Evolutionary conservation across 2,113 vertebrate species (phyloP).

Genomic region (Lagenorhynchus albirostris): DNA sequence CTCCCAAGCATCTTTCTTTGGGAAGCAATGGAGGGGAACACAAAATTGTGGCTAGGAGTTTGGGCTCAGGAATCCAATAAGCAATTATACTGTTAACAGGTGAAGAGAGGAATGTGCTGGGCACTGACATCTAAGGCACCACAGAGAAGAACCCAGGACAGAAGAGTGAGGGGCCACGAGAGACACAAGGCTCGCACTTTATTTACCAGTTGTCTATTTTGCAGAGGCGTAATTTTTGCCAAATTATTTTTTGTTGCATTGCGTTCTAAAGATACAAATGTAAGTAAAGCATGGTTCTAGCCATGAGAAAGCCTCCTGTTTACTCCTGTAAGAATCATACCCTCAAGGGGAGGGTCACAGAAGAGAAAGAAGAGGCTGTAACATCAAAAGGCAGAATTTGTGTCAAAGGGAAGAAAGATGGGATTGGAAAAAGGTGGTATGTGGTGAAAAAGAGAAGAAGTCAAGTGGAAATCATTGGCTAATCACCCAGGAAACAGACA

Average conservation of each 20-base stretch:
- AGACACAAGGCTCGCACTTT: accelerated
- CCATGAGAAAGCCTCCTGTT: neutral
- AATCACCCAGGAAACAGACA: neutral
- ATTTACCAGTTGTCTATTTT: too few species aligned
- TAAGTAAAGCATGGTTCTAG: too few species aligned
- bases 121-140: neutral
- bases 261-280: neutral
- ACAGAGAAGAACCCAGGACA: neutral
- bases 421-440: neutral
- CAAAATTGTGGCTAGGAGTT: neutral
- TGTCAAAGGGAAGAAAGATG: neutral
- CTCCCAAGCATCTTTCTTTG: neutral
- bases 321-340: too few species aligned
- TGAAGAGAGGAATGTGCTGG: neutral
- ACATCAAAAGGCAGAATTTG: neutral
- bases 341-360: neutral
- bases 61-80: neutral
- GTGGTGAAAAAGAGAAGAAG: neutral
- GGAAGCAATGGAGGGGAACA: neutral
- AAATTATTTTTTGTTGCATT: neutral
- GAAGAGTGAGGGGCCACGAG: too few species aligned
- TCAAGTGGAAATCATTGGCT: neutral
- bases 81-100: accelerated
- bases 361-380: neutral
- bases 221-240: neutral